Evolutionary conservation across 2,113 vertebrate species (phyloP), one percentile per base, ranked within the genome.

Genomic region (Pedionomus torquatus): DNA sequence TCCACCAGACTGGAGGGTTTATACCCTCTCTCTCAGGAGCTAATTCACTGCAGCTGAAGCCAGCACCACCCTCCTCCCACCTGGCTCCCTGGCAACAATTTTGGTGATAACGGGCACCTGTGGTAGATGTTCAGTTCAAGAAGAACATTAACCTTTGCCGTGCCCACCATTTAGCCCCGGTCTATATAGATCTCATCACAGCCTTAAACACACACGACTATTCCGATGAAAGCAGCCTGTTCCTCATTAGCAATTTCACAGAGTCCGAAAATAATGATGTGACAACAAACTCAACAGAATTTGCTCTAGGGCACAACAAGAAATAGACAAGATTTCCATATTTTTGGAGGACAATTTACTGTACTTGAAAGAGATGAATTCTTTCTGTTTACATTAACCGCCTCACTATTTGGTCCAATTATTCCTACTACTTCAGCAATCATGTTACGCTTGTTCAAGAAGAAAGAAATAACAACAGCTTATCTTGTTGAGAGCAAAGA

Each of bases 401-500:
- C 97, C 90, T 97, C 97, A 98, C 98, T 98, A 97, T 98, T 98
- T 98, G 97, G 97, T 97, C 97, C 97, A 98, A 98, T 98, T 98
- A 98, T 98, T 98, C 98, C 95, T 90, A 96, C 95, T 97, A 97
- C 98, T 98, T 98, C 98, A 97, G 98, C 98, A 98, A 98, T 98
- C 98, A 98, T 98, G 98, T 98, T 97, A 95, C 57, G 94, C 98
- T 98, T 98, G 98, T 98, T 98, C 96, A 92, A 98, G 98, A 98
- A 98, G 98, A 98, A 98, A 98, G 98, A 98, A 98, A 98, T 98
- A 98, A 98, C 98, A 98, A 98, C 98, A 98, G 98, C 98, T 98
- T 98, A 98, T 98, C 98, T 98, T 97, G 97, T 98, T 91, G 97
- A 98, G 98, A 97, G 98, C 97, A 97, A 95, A 97, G 98, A 98